Percentiles rank a stretch among this genome's conserved stretches.
These are phyloP conservation scores for Microvelia longipes DNA, from an alignment of 1,140 invertebrate species.

Conservation along the genomic window DNA sequence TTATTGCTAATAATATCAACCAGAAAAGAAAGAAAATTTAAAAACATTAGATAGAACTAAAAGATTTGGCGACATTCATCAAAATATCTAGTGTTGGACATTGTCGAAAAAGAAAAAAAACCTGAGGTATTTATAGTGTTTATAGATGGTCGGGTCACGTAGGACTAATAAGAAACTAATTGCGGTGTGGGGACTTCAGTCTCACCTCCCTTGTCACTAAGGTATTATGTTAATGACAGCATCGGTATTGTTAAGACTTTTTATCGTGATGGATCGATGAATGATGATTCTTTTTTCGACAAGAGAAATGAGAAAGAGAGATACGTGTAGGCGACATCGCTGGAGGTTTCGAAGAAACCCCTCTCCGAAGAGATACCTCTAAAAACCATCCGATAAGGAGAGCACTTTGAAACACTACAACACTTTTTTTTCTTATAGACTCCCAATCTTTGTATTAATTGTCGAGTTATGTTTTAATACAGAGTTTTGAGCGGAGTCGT, in stretches of 20 bases:
- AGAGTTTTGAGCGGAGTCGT: neutral
- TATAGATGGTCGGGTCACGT: neutral
- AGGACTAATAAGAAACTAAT: neutral
- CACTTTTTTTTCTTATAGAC: neutral
- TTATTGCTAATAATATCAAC: no score
- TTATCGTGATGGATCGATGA: conserved; percentile 9
- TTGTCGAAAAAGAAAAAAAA: no score
- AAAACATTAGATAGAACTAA: no score
- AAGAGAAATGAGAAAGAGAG: conserved; percentile 1
- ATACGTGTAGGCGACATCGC: neutral
- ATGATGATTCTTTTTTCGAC: conserved; percentile 2
- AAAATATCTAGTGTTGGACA: no score
- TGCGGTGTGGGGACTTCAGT: neutral
- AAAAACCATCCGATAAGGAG: neutral
- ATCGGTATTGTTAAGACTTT: neutral
- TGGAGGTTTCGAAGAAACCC: neutral
- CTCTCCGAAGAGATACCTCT: no score
- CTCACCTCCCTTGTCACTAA: neutral
- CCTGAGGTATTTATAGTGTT: no score
- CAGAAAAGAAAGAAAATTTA: no score
- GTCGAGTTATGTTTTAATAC: neutral
- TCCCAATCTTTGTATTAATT: neutral
- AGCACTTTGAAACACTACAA: neutral
- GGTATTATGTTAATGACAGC: conserved; percentile 5
- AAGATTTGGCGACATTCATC: no score